Conservation (phyloP, 2,113 vertebrate genomes). For the Nannospalax galili region DNA sequence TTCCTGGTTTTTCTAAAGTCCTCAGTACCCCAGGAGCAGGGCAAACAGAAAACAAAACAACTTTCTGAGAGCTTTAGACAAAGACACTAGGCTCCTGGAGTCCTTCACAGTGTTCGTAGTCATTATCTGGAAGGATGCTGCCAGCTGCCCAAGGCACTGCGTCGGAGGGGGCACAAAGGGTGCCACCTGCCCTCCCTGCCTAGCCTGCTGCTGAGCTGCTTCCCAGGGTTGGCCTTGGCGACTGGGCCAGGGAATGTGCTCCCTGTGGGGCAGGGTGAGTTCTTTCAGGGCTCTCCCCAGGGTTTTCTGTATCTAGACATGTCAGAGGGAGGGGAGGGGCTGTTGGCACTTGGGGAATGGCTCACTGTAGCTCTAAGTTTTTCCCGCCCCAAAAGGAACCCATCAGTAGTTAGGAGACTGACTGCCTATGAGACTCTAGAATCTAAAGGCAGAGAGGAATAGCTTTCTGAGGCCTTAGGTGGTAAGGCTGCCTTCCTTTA, state of each 20-base stretch:
- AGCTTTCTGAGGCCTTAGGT: constrained; percentile 79
- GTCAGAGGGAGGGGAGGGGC: not conserved
- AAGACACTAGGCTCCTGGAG: constrained; percentile 36
- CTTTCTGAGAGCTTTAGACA: constrained; percentile 62
- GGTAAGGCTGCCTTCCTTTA: constrained; percentile 26
- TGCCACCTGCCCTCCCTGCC: constrained; percentile 43
- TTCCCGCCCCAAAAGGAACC: not conserved
- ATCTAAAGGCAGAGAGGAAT: constrained; percentile 81
- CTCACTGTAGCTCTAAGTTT: not conserved
- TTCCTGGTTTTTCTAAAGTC: constrained; percentile 11
- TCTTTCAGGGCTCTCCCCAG: constrained; percentile 48
- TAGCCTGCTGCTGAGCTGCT: not conserved
- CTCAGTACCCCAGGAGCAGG: not conserved
- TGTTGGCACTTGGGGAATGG: constrained; percentile 40
- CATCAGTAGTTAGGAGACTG: constrained; percentile 64
- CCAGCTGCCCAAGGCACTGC: not conserved
- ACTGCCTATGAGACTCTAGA: constrained; percentile 65
- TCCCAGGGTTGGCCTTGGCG: not conserved
- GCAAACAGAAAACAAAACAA: not conserved
- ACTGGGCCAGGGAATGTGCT: not conserved
- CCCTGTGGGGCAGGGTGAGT: constrained; percentile 19
- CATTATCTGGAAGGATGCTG: not conserved
- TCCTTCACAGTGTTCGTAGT: not conserved
- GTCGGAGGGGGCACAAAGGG: constrained; percentile 45
- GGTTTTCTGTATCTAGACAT: not conserved